A percentile compares a stretch with the other conserved stretches of the same genome.
Evolutionary conservation across 53 echinoderm and acorn worm genomes (phyloP).

Genomic region (Echinarachnius parma): DNA sequence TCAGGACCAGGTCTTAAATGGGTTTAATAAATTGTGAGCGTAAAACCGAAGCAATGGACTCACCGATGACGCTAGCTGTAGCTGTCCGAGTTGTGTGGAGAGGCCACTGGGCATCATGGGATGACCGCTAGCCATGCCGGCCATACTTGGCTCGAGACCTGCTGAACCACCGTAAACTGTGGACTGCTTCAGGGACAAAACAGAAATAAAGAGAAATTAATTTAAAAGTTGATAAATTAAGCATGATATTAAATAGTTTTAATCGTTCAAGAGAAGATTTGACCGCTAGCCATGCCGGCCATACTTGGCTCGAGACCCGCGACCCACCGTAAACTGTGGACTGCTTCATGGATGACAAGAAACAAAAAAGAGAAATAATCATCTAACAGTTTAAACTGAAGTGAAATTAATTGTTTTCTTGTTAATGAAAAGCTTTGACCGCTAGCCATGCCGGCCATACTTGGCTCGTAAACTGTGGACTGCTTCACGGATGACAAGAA

Average conservation of each 20-base stretch:
- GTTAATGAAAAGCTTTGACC: too few species aligned
- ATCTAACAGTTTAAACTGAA: too few species aligned
- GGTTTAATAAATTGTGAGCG: too few species aligned
- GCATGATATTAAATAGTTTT: too few species aligned
- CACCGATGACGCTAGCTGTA: conserved; percentile 40
- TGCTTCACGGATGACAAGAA: too few species aligned
- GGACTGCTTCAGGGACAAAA: conserved; percentile 20
- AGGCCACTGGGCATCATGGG: conserved; percentile 34
- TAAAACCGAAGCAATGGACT: background rate
- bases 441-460: conserved; percentile 39
- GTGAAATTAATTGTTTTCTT: too few species aligned
- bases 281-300: conserved; percentile 41
- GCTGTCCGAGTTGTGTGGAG: conserved; percentile 41
- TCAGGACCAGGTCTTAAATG: too few species aligned
- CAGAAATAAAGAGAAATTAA: too few species aligned
- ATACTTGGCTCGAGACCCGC: conserved; percentile 27
- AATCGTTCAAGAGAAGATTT: too few species aligned
- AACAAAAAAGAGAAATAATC: too few species aligned
- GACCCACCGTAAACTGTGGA: conserved; percentile 13
- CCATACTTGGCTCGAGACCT: conserved; percentile 34
- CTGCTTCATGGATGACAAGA: conserved; percentile 29
- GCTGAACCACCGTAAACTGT: conserved; percentile 15
- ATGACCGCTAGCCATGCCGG: conserved; percentile 38
- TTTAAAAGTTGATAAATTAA: too few species aligned
- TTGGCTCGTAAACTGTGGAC: conserved; percentile 30